Evolutionary conservation across 2,113 vertebrate species (phyloP).

Genomic region (Sitta europaea): DNA sequence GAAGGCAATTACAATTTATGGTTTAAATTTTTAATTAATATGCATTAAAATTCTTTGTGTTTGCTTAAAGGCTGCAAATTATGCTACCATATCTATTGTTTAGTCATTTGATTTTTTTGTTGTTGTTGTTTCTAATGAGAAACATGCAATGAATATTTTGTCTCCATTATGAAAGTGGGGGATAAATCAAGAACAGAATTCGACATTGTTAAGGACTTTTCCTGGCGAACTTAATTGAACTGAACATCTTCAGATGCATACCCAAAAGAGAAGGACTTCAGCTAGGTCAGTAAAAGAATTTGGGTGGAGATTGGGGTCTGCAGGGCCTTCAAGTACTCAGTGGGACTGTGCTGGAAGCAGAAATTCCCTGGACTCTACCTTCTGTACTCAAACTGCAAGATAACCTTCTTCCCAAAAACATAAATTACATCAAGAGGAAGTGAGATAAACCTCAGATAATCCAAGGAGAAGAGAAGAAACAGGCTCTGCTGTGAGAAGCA

Average conservation of each 20-base stretch:
- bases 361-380: not conserved
- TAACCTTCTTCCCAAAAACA: not conserved
- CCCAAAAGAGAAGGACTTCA: not conserved
- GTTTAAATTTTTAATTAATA: not conserved
- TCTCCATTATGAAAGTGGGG: not conserved
- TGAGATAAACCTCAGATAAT: not conserved
- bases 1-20: not conserved
- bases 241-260: not conserved
- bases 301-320: not conserved
- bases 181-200: not conserved
- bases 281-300: not conserved
- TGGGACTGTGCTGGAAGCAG: not conserved
- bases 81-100: not conserved
- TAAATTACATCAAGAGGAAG: not conserved
- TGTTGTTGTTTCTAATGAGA: not conserved
- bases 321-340: not conserved
- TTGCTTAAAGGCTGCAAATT: not conserved
- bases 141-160: not conserved
- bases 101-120: not conserved
- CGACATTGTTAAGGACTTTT: not conserved
- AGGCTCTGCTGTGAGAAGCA: not conserved
- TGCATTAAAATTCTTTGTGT: not conserved
- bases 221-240: not conserved
- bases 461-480: not conserved
- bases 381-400: not conserved